A percentile compares a stretch with the other conserved stretches of the same genome.
These are phyloP conservation scores for Malthinus flaveolus DNA, from an alignment of 2,888 invertebrate genomes.

Conservation along the genomic window DNA sequence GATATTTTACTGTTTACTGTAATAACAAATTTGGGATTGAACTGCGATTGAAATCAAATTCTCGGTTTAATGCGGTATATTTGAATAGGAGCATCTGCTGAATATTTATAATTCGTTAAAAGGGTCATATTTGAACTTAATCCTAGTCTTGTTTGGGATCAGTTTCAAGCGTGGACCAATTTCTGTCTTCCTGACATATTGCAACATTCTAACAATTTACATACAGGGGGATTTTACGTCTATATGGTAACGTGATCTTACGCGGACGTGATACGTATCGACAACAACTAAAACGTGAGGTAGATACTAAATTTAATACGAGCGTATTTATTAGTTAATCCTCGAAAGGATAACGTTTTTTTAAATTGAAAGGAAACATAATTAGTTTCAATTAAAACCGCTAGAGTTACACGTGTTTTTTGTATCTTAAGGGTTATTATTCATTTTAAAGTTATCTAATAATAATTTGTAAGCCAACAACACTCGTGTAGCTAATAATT, in stretches of 20 bases:
- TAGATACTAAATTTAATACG: conserved; percentile 11
- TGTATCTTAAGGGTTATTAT: neutral
- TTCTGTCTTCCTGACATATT: conserved; percentile 26
- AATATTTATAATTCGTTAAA: conserved; percentile 26
- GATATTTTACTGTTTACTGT: too few relatives aligned
- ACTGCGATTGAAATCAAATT: conserved; percentile 16
- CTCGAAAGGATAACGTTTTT: conserved; percentile 16
- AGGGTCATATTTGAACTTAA: conserved; percentile 22
- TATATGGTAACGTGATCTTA: conserved; percentile 30
- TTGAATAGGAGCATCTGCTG: conserved; percentile 20
- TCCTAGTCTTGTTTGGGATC: conserved; percentile 22
- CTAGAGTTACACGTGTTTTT: conserved; percentile 6
- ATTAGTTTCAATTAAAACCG: conserved; percentile 7
- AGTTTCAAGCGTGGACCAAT: conserved; percentile 20
- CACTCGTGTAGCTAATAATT: conserved; percentile 12
- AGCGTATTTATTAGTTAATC: conserved; percentile 14
- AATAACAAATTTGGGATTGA: neutral
- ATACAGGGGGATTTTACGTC: conserved; percentile 27
- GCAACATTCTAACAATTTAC: conserved; percentile 28
- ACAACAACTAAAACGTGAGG: conserved; percentile 25
- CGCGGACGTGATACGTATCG: conserved; percentile 28
- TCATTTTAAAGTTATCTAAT: conserved; percentile 6
- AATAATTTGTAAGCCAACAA: conserved; percentile 9
- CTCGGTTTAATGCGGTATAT: conserved; percentile 12
- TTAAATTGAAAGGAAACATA: conserved; percentile 14